Percentiles rank a stretch among this genome's conserved stretches.
Conservation (phyloP, 2,113 vertebrate species). For the Ammodramus savannarum region DNA sequence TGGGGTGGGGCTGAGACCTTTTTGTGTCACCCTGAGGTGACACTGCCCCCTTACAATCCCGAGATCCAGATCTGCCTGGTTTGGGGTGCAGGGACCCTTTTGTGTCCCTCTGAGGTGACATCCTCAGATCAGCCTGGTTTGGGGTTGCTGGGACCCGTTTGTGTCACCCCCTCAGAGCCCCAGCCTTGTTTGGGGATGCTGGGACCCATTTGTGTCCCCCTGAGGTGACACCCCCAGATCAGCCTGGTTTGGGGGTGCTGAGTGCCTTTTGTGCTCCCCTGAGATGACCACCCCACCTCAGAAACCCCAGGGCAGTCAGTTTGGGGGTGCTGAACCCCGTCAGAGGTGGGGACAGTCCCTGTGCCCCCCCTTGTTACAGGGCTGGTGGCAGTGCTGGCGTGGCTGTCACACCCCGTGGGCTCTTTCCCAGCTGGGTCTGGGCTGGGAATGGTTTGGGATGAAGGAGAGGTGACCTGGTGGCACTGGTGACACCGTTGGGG, state of each 20-base stretch:
- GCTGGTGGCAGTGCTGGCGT: accelerated
- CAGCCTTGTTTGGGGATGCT: background rate
- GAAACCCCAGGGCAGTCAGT: no score
- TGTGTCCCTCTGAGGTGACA: background rate
- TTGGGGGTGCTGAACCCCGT: accelerated
- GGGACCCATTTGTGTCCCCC: background rate
- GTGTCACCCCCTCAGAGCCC: no score
- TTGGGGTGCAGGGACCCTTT: no score
- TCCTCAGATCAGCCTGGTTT: no score
- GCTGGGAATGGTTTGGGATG: background rate
- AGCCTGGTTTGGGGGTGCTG: no score
- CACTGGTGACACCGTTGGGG: accelerated
- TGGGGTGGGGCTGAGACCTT: background rate
- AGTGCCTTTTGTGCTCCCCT: no score
- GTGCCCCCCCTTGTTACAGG: background rate
- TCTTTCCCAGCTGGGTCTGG: background rate
- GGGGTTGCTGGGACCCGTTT: no score
- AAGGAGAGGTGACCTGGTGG: accelerated
- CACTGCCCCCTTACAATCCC: no score
- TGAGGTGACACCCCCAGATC: no score
- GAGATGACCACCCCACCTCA: no score
- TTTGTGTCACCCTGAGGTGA: no score
- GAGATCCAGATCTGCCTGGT: no score
- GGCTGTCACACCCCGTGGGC: accelerated
- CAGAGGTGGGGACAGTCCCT: background rate